Conservation (phyloP, 2,113 vertebrate species). For the Mastomys natalensis region DNA sequence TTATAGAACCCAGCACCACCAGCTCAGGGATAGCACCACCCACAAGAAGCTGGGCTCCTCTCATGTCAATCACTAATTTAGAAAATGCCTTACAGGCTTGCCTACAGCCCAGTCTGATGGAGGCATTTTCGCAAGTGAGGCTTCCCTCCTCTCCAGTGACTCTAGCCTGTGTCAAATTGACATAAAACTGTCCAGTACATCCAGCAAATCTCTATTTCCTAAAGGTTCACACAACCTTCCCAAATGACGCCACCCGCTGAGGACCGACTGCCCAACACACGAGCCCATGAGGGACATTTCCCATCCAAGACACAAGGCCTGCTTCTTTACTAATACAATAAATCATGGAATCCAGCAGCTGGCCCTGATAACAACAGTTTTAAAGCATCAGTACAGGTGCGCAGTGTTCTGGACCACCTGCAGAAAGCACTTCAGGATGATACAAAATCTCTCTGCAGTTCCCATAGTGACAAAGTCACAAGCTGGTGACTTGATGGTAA, state of each 20-base stretch:
- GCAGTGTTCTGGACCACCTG: not conserved
- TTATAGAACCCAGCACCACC: not conserved
- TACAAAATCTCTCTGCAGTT: not conserved
- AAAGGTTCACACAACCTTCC: not conserved
- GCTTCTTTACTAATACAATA: slow-evolving; percentile 38
- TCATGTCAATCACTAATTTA: not conserved
- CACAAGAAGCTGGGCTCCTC: not conserved
- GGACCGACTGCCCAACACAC: not conserved
- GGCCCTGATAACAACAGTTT: slow-evolving; percentile 22
- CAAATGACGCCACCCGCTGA: not conserved
- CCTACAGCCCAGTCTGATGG: not conserved
- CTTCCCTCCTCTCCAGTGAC: not conserved
- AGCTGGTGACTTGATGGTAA: not conserved
- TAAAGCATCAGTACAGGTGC: not conserved
- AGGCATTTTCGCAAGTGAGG: not conserved
- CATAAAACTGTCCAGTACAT: not conserved
- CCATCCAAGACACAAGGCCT: not conserved
- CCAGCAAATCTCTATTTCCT: not conserved
- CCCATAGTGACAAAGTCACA: not conserved
- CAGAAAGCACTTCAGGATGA: slow-evolving; percentile 4
- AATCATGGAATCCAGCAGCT: slow-evolving; percentile 17
- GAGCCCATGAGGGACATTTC: not conserved
- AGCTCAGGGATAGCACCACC: too few species aligned
- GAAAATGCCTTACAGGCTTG: not conserved
- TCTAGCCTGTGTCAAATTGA: not conserved